Evolutionary conservation across 2,888 invertebrate species (phyloP), one percentile per base, ranked within the genome.

Genomic region (Amorpha juglandis): DNA sequence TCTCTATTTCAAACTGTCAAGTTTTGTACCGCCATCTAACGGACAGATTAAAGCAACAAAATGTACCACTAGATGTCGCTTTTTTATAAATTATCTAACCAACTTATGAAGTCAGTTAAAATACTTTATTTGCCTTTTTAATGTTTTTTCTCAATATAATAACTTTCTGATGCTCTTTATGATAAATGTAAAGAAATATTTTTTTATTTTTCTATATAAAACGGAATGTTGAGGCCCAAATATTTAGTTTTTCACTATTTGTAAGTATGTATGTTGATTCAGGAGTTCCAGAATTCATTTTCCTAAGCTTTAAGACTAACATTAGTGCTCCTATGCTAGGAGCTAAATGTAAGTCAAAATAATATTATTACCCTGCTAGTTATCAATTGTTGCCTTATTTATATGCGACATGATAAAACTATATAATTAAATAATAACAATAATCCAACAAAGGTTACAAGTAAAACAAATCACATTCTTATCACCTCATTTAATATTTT

Each of bases 11-110:
- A 66, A 76, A 72, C 78, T 76, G 70, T 77, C 68, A 71, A 67
- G 67, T 51, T 69, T 67, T 9, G 48, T 77, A 74, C 70, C 80
- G 88, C 80, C 90, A 88, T 86, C 91, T 91, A 77, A 33, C 19
- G 33, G 11, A 6, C 6, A 6, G 0, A 9, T 12, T 4, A 8
- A 12, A 50, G 16, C 27, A 33, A 48, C 14, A 16, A 45, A 7
- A 65, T 4, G 1, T 33, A 16, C 38, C 35, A 12, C 47, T 58
- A 64, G 64, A 64, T 64, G 55, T 47, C 47, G 35, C 55, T 48
- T 48, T 35, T 55, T 53, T 27, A 4, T 2, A 35, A 19, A 33
- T 11, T 11, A 21, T 58, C 12, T 47, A 7, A 51, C 21, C 1
- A 11, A 16, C 42, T 12, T 58, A 7, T 27, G 16, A 35, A 55